Evolutionary conservation across 2,797 vertebrate genomes (phyloP).

Genomic region (Lycodopsis pacificus): DNA sequence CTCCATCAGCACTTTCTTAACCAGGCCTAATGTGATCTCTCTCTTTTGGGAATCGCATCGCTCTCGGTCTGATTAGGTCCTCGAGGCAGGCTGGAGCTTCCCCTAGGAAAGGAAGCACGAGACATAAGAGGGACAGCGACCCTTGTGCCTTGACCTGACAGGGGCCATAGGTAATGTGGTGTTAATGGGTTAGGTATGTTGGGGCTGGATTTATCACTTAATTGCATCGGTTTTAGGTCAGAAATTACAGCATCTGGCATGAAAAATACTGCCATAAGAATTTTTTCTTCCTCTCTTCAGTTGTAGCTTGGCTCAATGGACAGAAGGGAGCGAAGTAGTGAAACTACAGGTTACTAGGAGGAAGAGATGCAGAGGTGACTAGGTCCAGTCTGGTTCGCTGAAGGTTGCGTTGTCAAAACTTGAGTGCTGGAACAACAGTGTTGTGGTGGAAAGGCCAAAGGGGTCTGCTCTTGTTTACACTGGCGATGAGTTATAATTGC

Average conservation of each 20-base stretch:
- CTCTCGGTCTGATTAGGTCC: constrained; percentile 67
- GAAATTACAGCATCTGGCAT: constrained; percentile 19
- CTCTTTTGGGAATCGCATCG: constrained; percentile 65
- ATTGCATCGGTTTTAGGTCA: constrained; percentile 39
- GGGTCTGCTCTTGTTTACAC: constrained; percentile 27
- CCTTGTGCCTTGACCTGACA: constrained; percentile 33
- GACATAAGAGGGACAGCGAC: constrained; percentile 34
- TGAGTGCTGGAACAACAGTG: constrained; percentile 6
- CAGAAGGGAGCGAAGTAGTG: constrained; percentile 25
- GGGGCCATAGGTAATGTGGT: constrained; percentile 33
- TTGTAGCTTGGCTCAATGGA: not conserved
- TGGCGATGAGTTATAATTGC: constrained; percentile 31
- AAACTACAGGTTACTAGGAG: constrained; percentile 20
- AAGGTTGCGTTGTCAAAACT: constrained; percentile 15
- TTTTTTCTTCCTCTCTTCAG: not conserved
- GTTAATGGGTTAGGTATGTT: constrained; percentile 28
- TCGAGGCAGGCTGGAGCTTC: constrained; percentile 45
- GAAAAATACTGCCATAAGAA: not conserved
- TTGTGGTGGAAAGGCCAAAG: constrained; percentile 11
- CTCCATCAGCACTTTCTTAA: constrained; percentile 72
- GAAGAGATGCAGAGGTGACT: constrained; percentile 40
- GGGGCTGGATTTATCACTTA: constrained; percentile 35
- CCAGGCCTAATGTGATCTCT: constrained; percentile 62
- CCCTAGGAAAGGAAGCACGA: constrained; percentile 42
- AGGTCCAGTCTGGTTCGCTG: constrained; percentile 38